Conservation (phyloP, 2,113 vertebrate species). For the Oncorhynchus mykiss region DNA sequence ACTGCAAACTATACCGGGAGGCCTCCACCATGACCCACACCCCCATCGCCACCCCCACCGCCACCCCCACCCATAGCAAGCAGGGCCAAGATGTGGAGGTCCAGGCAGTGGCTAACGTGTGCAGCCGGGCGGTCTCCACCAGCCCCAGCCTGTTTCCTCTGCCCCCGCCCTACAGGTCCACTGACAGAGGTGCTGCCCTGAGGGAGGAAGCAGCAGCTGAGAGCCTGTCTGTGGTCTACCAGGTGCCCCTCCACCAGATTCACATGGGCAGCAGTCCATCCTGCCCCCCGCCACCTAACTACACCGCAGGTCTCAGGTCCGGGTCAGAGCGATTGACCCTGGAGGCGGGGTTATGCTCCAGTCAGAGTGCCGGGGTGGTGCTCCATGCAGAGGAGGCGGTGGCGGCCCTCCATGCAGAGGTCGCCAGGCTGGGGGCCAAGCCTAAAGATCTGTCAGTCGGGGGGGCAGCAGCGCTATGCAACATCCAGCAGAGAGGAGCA, state of each 20-base stretch:
- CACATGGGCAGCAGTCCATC: conserved; percentile 11
- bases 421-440: conserved; percentile 50
- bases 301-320: conserved; percentile 8
- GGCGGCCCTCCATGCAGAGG: conserved; percentile 34
- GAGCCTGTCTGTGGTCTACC: conserved; percentile 75
- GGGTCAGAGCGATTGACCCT: conserved; percentile 54
- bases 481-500: conserved; percentile 35
- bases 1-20: conserved; percentile 62
- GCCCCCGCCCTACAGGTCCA: conserved; percentile 55
- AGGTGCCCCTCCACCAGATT: conserved; percentile 32
- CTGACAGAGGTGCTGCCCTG: conserved; percentile 20
- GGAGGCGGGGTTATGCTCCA: conserved; percentile 58
- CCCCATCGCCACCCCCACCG: conserved; percentile 20
- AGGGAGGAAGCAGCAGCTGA: conserved; percentile 63
- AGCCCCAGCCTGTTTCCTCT: conserved; percentile 86
- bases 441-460: conserved; percentile 33
- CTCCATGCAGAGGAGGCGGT: conserved; percentile 50
- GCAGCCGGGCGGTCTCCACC: conserved; percentile 84
- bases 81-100: conserved; percentile 83
- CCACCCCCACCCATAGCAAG: conserved; percentile 39
- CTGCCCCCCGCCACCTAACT: not conserved
- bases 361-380: conserved; percentile 27
- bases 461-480: conserved; percentile 44
- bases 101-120: conserved; percentile 82
- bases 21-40: conserved; percentile 85